Evolutionary conservation across 2,113 vertebrate genomes (phyloP), one percentile per base, ranked within the genome.

Genomic region (Proterorhinus semilunaris): DNA sequence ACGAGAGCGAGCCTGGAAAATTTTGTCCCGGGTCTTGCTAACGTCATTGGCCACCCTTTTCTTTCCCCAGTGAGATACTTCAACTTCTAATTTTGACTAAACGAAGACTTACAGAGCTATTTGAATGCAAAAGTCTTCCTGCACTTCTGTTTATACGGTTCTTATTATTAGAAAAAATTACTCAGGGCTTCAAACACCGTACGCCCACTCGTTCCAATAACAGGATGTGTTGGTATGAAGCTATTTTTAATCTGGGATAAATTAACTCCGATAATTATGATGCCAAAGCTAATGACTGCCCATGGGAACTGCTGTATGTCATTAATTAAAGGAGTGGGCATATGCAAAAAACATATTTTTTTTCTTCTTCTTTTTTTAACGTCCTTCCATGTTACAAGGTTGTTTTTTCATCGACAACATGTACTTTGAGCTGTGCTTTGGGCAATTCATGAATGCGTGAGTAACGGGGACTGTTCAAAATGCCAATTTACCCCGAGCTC

Each of bases 1-100:
- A 63, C 48, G 17, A 42, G 55, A 61, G 58, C 0, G 7, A 58
- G 64, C 48, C 54, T 72, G 79, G 77, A 87, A 84, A 67, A 51
- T 72, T 52, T 78, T 78, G 68, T 57, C 65, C 66, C 69, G 21
- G 77, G 65, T 44, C 4, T 16, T 27, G 50, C 62, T 63, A n/a
- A 57, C 66, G 54, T 74, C 80, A 76, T 11, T n/a, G 27, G n/a
- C 54, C 45, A 1, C 13, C 13, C 36, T 59, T 6, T 59, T 6
- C 12, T 44, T 12, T 1, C 8, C 6, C 1, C 5, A 10, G 8
- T 2, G 10, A 58, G 36, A 44, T 45, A 43, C n/a, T 44, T 61
- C 58, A 16, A 45, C 58, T 45, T 43, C 12, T 13, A 43, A 43
- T 59, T 59, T 44, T 61, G 4, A 9, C 1, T 61, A 44, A 61